phyloP scores from a whole-genome alignment of 1,140 invertebrate species.

The Leptopilina clavipes region DNA sequence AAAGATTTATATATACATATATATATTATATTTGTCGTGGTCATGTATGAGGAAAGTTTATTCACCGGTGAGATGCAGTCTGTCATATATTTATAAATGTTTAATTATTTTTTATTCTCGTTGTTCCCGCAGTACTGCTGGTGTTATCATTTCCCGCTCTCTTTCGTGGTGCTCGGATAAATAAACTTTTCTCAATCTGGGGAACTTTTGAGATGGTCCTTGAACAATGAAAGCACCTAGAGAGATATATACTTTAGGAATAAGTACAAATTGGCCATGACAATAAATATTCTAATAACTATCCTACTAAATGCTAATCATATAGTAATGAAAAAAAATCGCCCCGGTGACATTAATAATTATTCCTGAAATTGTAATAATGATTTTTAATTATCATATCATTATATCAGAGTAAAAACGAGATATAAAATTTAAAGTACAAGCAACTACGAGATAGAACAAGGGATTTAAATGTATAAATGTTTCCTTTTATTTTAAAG shows the following conservation, averaged over 20 bases:
- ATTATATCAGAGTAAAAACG: no score
- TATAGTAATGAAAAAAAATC: constrained; percentile 30
- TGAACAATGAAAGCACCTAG: constrained; percentile 75
- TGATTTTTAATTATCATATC: no score
- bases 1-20: constrained; percentile 31
- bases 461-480: no score
- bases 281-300: background rate
- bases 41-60: constrained; percentile 67
- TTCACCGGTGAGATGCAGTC: constrained; percentile 44
- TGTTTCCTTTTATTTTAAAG: no score
- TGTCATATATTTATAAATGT: constrained; percentile 27
- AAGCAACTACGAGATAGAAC: no score
- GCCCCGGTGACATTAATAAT: background rate
- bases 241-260: constrained; percentile 2
- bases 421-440: no score
- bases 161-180: constrained; percentile 38
- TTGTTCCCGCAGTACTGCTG: background rate
- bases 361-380: background rate
- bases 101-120: constrained; percentile 10
- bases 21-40: constrained; percentile 63
- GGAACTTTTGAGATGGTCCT: constrained; percentile 99
- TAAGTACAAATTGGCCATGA: constrained; percentile 28
- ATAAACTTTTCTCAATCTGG: constrained; percentile 78
- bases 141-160: background rate
- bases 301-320: no score